These are phyloP conservation scores for Lycaon pictus DNA, from an alignment of 2,113 vertebrate genomes.

Conservation along the genomic window DNA sequence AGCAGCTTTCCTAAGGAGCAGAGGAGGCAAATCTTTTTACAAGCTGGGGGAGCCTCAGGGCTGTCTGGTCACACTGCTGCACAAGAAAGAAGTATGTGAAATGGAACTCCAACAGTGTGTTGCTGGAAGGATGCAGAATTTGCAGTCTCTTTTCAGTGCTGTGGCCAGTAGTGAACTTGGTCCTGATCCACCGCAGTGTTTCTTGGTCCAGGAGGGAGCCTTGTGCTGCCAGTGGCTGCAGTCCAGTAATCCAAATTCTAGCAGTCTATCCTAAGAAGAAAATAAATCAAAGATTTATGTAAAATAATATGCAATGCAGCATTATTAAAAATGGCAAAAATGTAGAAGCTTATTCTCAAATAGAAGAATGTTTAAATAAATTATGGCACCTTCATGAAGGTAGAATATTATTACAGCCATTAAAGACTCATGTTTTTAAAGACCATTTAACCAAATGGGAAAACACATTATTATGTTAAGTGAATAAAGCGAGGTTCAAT, in stretches of 20 bases:
- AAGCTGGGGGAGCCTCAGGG: not conserved
- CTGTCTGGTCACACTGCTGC: not conserved
- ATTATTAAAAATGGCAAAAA: slow-evolving; percentile 53
- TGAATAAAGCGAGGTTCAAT: slow-evolving; percentile 20
- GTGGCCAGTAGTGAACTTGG: not conserved
- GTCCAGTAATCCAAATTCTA: not conserved
- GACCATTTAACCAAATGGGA: slow-evolving; percentile 49
- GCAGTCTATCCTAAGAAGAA: not conserved
- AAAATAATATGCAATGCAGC: not conserved
- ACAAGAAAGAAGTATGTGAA: not conserved
- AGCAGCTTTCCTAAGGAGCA: not conserved
- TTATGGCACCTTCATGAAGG: slow-evolving; percentile 46
- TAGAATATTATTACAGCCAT: slow-evolving; percentile 37
- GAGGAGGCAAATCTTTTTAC: not conserved
- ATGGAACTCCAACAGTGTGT: not conserved
- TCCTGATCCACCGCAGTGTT: not conserved
- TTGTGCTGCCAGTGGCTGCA: not conserved
- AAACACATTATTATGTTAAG: slow-evolving; percentile 56
- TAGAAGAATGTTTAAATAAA: slow-evolving; percentile 59
- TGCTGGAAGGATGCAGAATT: not conserved
- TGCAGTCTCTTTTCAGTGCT: not conserved
- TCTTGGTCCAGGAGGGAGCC: not conserved
- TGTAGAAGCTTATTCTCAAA: slow-evolving; percentile 1
- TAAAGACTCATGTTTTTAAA: slow-evolving; percentile 57
- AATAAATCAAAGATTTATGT: not conserved